Evolutionary conservation across 2,797 vertebrate species (phyloP), one percentile per base, ranked within the genome.

Genomic region (Muraenolepis orangiensis): DNA sequence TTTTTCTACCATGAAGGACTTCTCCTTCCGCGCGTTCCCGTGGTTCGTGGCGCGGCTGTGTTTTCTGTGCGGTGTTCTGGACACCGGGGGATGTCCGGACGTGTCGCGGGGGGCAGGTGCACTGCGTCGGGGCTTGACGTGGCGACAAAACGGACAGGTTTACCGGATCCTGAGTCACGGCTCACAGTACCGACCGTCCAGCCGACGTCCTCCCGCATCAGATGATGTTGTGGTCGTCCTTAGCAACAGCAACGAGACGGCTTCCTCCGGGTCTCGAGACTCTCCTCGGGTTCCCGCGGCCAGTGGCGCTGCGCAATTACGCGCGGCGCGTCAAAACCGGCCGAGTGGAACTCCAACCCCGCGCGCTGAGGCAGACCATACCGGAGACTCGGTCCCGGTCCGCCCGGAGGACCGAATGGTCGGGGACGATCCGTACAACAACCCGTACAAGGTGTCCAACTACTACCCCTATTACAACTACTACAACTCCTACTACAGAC

Each of bases 391-490:
- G 13, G 78, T 18, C 3, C 23, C 78, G 20, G 83, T 80, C 4
- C 76, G 81, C 68, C 81, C 83, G 1, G 92, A 92, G 71, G 92
- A 95, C 57, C 26, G n/a, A 85, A 93, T 94, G 96, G 92, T 91
- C 31, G 96, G 95, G 34, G 96, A 98, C 75, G 96, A 97, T 51
- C 95, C 96, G 0, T 95, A 96, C 84, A 93, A 95, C 76, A 93
- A 95, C 76, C 95, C 95, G 0, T 96, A 96, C 89, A 98, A 98
- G 80, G 89, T 93, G 20, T 85, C 93, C 1, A 95, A 96, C 78
- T 95, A 96, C 84, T 93, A 96, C 66, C 95, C 94, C 0, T 96
- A 97, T 3, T 96, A 97, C 85, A 98, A 98, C 89, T 95, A 96
- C 91, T 95, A 96, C 76, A 95, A 97, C 89, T 95, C 95, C 0